Evolutionary conservation across 1,140 invertebrate genomes (phyloP).

Genomic region (Brachionus calyciflorus): DNA sequence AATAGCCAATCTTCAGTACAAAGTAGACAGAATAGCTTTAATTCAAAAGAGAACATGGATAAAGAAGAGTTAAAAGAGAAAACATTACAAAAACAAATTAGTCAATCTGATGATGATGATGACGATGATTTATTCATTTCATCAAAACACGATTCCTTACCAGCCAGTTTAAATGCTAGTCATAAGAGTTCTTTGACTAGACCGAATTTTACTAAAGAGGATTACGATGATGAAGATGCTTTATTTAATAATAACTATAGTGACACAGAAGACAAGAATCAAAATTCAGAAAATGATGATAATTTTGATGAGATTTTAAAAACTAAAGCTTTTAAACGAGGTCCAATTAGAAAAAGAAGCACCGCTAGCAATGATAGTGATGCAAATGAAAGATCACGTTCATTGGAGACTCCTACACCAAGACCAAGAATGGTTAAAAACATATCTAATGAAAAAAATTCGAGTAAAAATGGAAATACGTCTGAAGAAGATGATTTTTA

Average conservation of each 20-base stretch:
- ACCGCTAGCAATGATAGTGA: background rate
- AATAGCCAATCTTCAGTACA: background rate
- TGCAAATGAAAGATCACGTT: background rate
- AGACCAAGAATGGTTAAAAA: background rate
- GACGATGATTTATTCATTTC: conserved; percentile 6
- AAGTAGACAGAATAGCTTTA: background rate
- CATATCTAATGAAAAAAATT: background rate
- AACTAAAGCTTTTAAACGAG: background rate
- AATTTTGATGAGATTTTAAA: conserved; percentile 7
- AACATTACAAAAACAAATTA: background rate
- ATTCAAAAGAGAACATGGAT: background rate
- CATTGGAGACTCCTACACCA: background rate
- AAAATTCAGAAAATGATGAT: background rate
- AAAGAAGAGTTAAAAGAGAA: background rate
- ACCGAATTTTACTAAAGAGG: background rate
- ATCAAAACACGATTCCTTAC: background rate
- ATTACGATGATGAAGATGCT: background rate
- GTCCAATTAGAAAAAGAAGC: background rate
- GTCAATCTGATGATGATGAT: background rate
- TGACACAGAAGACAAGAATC: background rate
- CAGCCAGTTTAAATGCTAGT: background rate
- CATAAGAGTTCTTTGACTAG: background rate
- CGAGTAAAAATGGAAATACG: background rate
- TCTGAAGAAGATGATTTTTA: conserved; percentile 20
- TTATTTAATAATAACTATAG: conserved; percentile 29